Conservation (phyloP, 2,888 invertebrate genomes). For the Diarsia mendica region DNA sequence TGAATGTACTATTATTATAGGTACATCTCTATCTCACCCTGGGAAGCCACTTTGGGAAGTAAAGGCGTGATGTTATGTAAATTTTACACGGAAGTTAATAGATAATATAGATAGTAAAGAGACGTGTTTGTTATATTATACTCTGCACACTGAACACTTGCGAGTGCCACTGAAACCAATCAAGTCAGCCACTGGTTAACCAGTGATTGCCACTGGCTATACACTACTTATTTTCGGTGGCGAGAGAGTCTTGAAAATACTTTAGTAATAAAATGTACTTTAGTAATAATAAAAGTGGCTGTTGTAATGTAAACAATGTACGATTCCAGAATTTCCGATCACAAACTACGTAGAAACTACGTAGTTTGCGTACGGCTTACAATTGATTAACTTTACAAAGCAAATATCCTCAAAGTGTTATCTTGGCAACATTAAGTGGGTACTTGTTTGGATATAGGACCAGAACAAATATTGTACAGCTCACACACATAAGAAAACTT, state of each 20-base stretch:
- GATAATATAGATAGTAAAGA: neutral
- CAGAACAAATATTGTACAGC: constrained; percentile 33
- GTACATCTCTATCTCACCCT: too few species aligned
- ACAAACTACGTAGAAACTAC: neutral
- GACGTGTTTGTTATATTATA: neutral
- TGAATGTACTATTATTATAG: too few species aligned
- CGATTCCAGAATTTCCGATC: neutral
- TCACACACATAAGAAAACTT: constrained; percentile 31
- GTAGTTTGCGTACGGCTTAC: neutral
- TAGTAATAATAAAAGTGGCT: neutral
- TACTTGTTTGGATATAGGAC: constrained; percentile 20
- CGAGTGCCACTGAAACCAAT: too few species aligned
- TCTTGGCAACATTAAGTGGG: neutral
- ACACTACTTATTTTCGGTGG: neutral
- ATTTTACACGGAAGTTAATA: neutral
- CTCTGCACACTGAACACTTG: neutral
- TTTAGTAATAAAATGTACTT: neutral
- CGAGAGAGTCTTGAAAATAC: neutral
- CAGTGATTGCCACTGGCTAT: neutral
- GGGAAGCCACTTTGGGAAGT: too few species aligned
- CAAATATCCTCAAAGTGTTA: constrained; percentile 21
- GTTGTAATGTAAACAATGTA: neutral
- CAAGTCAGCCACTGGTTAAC: too few species aligned
- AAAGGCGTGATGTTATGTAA: too few species aligned
- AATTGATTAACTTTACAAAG: constrained; percentile 27